Base-by-base conservation (phyloP, 2,888 invertebrate genomes). In the Bombyx huttoni region DNA sequence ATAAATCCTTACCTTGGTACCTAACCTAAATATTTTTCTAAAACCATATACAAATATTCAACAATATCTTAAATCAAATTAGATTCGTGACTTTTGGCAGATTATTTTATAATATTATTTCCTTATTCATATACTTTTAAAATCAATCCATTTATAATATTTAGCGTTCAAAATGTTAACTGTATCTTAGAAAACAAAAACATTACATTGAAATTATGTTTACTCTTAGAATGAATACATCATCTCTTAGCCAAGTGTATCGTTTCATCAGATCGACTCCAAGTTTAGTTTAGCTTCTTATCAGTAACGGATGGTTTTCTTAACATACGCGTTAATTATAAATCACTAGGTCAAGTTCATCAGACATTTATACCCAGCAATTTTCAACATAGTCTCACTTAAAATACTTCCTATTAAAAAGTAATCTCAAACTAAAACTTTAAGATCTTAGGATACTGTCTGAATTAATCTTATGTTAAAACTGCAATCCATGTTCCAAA, bases 401-500 rank as follows among this genome's bases (percentile, higher is more conserved):
- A 34, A 58, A 57, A 45, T 33, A 9, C 9, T 55, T 52, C 34
- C 24, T 53, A 6, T 62, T 67, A 7, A 67, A 57, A 64, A 59
- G 52, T 65, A 59, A 12, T 63, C 65, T 0, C 51, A 64, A 7
- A 55, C 53, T 0, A 68, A 64, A 58, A 65, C 65, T 0, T 14
- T 66, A 13, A 51, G 55, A 1, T 63, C 24, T 24, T 24, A 24
- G 3, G 24, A 24, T 24, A 24, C 24, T 24, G 24, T 24, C 24
- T 3, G 24, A 24, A 2, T 24, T 24, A 24, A 68, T 47, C 14
- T 65, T 34, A 58, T 54, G 45, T 33, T 64, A 7, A 62, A 65
- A 53, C 45, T 67, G 0, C 63, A 67, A 34, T 54, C 62, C 0
- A 51, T 62, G 51, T 68, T 67, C 14, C 65, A 67, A 59, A 67